Conservation (phyloP, 2,888 invertebrate species). For the Heliconius erato region DNA sequence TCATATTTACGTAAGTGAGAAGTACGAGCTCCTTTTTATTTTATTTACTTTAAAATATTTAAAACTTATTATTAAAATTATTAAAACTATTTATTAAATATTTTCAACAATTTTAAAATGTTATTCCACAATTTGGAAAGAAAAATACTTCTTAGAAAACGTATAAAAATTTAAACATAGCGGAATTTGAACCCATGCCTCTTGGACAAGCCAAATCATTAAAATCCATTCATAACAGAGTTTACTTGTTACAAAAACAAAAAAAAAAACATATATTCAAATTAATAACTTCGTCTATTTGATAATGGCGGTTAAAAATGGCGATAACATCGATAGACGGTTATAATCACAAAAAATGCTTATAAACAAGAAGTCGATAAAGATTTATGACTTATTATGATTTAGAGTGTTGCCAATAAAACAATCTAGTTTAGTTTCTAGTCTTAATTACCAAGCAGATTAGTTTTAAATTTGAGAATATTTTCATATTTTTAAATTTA, state of each 20-base stretch:
- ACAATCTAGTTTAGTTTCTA: neutral
- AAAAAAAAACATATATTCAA: neutral
- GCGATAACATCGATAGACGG: neutral
- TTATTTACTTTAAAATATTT: too few relatives aligned
- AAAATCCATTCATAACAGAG: neutral
- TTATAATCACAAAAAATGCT: neutral
- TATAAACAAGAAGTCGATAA: conserved; percentile 14
- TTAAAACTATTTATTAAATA: too few relatives aligned
- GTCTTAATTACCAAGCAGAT: neutral
- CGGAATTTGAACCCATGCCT: too few relatives aligned
- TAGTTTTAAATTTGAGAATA: neutral
- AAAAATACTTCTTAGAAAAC: too few relatives aligned
- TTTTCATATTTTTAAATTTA: too few relatives aligned
- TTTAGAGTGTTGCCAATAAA: neutral
- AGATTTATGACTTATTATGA: neutral
- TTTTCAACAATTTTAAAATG: too few relatives aligned
- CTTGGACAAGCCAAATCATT: too few relatives aligned
- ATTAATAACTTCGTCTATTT: neutral
- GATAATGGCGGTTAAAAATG: neutral
- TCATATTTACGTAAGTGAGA: neutral
- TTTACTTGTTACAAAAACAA: neutral
- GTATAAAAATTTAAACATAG: too few relatives aligned
- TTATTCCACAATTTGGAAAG: too few relatives aligned
- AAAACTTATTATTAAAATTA: too few relatives aligned
- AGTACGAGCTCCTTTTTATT: neutral